Evolutionary conservation across 2,797 vertebrate species (phyloP).

Genomic region (Masticophis lateralis): DNA sequence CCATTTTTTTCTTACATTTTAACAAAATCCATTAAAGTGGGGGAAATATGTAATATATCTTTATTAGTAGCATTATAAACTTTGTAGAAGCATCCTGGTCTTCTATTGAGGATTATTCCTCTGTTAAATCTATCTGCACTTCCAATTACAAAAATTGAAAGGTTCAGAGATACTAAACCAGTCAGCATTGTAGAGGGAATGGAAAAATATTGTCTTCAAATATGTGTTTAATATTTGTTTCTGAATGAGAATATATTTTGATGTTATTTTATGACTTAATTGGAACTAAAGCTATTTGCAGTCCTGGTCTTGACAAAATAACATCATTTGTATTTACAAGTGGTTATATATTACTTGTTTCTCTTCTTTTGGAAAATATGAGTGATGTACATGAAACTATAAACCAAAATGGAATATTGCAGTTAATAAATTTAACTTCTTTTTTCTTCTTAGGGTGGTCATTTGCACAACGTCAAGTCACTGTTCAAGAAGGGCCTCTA

Average conservation of each 20-base stretch:
- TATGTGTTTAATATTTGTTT: background rate
- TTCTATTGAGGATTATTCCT: background rate
- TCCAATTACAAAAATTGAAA: background rate
- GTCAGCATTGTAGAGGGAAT: background rate
- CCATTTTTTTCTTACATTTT: background rate
- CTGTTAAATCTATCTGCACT: background rate
- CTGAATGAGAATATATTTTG: background rate
- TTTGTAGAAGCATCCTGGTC: background rate
- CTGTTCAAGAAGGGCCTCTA: slow-evolving; percentile 72
- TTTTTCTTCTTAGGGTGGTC: slow-evolving; percentile 54
- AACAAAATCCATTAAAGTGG: background rate
- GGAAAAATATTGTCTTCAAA: background rate
- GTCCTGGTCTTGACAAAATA: background rate
- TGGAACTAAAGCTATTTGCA: background rate
- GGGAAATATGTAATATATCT: background rate
- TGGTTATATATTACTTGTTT: background rate
- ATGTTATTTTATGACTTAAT: background rate
- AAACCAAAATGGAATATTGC: background rate
- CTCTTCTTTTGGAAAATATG: background rate
- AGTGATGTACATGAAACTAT: background rate
- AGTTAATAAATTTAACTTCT: slow-evolving; percentile 4
- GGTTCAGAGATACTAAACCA: background rate
- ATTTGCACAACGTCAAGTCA: slow-evolving; percentile 73
- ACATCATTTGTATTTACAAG: background rate
- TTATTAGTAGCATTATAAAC: background rate